Percentiles rank a stretch among this genome's conserved stretches.
phyloP scores from a whole-genome alignment of 2,113 vertebrate genomes.

The Tyrannus savana region DNA sequence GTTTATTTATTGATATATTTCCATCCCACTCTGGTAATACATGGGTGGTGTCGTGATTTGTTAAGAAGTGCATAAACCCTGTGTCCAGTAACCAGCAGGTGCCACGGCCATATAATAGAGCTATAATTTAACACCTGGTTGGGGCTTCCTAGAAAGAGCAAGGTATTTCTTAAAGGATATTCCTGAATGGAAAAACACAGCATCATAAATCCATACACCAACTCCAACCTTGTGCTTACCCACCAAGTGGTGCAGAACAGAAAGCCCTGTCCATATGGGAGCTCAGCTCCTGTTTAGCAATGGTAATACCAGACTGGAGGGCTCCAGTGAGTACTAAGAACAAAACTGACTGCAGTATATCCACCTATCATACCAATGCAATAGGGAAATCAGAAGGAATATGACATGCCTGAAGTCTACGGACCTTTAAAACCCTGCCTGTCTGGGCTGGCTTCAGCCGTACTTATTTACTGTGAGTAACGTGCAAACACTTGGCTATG shows the following conservation, averaged over 20 bases:
- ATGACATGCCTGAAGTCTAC: not conserved
- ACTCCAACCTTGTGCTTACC: not conserved
- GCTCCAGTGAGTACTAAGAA: not conserved
- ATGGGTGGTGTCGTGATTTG: not conserved
- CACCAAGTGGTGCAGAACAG: not conserved
- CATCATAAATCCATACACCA: not conserved
- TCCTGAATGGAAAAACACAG: not conserved
- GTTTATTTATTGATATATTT: not conserved
- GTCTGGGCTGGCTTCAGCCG: not conserved
- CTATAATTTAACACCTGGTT: not conserved
- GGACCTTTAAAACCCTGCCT: not conserved
- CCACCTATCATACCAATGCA: not conserved
- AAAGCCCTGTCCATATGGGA: not conserved
- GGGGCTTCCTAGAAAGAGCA: not conserved
- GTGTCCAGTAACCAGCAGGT: not conserved
- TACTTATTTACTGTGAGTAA: not conserved
- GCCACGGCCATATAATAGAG: not conserved
- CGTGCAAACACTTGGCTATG: fast-evolving
- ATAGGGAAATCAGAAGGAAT: not conserved
- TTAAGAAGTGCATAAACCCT: not conserved
- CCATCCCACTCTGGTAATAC: not conserved
- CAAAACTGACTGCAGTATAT: not conserved
- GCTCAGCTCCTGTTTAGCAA: not conserved
- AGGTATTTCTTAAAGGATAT: not conserved
- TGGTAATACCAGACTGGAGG: not conserved